A percentile compares a stretch with the other conserved stretches of the same genome.
Conservation (phyloP, 2,113 vertebrate genomes). For the Felis chaus region DNA sequence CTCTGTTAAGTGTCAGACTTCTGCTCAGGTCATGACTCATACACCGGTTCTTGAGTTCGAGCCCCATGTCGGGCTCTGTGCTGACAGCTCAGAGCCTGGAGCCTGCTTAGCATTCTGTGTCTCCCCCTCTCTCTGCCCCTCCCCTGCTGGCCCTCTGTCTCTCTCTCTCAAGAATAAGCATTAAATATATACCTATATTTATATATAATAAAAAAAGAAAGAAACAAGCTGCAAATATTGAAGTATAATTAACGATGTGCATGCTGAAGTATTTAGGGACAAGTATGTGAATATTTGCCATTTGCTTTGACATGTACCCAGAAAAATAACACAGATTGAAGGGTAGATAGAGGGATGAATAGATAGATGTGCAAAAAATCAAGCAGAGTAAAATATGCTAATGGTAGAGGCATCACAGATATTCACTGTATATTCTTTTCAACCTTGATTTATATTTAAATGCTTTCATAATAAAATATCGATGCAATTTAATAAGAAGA, state of each 20-base stretch:
- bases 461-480: background rate
- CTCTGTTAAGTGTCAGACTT: too few relatives aligned
- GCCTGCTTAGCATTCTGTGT: too few relatives aligned
- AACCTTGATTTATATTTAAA: background rate
- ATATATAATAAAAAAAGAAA: background rate
- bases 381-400: background rate
- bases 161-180: too few relatives aligned
- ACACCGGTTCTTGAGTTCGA: too few relatives aligned
- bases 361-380: background rate
- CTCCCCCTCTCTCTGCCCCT: too few relatives aligned
- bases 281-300: background rate
- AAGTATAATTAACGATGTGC: background rate
- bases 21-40: too few relatives aligned
- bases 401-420: background rate
- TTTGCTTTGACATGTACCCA: background rate
- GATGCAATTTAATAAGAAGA: background rate
- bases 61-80: too few relatives aligned
- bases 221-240: background rate
- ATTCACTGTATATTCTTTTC: background rate
- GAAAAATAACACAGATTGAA: background rate
- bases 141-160: too few relatives aligned
- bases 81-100: too few relatives aligned
- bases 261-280: background rate
- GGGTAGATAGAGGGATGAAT: background rate
- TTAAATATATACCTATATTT: too few relatives aligned